These are phyloP conservation scores for Rhynchopsitta pachyrhyncha DNA, from an alignment of 2,113 vertebrate genomes.

Conservation along the genomic window DNA sequence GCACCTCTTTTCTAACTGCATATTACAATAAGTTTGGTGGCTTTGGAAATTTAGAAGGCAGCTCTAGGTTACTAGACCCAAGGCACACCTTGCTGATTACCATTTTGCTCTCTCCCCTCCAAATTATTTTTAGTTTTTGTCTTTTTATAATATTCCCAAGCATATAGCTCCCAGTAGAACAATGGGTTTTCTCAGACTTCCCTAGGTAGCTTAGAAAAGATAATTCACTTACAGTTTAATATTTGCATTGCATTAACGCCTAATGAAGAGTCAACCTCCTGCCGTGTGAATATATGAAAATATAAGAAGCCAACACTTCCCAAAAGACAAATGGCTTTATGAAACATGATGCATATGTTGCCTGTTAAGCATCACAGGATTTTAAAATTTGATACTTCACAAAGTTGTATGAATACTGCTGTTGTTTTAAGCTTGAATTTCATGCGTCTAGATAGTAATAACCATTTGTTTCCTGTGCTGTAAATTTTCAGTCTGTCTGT, in stretches of 20 bases:
- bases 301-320: not conserved
- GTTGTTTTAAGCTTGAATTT: not conserved
- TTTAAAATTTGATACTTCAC: not conserved
- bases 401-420: not conserved
- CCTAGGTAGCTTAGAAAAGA: not conserved
- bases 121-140: not conserved
- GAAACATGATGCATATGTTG: not conserved
- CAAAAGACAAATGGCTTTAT: not conserved
- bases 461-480: not conserved
- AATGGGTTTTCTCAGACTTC: not conserved
- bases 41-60: not conserved
- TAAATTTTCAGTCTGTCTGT: not conserved
- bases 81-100: not conserved
- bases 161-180: not conserved
- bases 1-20: not conserved
- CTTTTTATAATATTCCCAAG: not conserved
- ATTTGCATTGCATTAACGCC: not conserved
- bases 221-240: not conserved
- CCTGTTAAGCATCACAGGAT: not conserved
- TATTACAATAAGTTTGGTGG: not conserved
- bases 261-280: not conserved
- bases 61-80: not conserved
- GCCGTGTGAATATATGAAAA: not conserved
- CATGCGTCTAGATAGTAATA: not conserved
- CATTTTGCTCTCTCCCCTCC: not conserved